Conservation (phyloP, 2,113 vertebrate species). For the Malurus cyaneus region DNA sequence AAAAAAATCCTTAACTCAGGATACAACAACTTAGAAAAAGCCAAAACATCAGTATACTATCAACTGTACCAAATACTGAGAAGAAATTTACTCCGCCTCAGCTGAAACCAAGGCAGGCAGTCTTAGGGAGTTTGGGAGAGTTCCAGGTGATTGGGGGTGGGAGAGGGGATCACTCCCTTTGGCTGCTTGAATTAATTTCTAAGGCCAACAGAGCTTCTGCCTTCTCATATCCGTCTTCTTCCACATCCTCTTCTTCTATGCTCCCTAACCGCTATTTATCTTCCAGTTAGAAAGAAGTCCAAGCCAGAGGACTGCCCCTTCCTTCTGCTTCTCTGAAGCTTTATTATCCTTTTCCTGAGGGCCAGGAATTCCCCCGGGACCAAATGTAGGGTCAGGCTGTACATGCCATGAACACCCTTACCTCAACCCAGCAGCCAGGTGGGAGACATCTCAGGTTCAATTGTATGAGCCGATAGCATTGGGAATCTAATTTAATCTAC, state of each 20-base stretch:
- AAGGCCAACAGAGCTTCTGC: background rate
- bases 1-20: background rate
- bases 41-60: background rate
- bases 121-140: background rate
- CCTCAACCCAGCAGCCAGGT: background rate
- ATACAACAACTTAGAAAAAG: background rate
- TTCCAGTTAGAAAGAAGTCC: background rate
- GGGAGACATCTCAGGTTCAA: background rate
- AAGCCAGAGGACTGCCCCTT: background rate
- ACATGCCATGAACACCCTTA: background rate
- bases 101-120: background rate
- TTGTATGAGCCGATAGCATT: fast-evolving
- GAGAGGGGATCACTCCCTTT: background rate
- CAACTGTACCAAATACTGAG: background rate
- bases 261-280: background rate
- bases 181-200: background rate
- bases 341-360: background rate
- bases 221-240: background rate
- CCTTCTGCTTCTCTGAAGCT: background rate
- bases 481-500: background rate
- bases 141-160: background rate
- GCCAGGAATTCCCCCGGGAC: background rate
- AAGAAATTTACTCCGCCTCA: background rate
- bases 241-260: background rate
- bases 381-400: background rate